These are phyloP conservation scores for Molanna angustata DNA, from an alignment of 2,888 invertebrate species.

Conservation along the genomic window DNA sequence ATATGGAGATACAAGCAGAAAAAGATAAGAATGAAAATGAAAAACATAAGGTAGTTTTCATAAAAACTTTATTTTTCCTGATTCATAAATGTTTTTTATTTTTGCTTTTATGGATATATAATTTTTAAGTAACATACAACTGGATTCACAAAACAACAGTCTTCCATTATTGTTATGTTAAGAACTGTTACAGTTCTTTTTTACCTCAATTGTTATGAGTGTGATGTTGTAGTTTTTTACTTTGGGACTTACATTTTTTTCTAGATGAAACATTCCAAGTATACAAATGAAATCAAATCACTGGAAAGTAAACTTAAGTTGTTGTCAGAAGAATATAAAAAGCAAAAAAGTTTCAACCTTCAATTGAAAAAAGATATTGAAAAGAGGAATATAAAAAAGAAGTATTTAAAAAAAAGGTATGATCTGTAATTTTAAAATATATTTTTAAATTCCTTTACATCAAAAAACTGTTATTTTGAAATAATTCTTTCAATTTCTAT, in stretches of 20 bases:
- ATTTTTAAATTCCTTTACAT: too few relatives aligned
- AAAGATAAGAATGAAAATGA: constrained; percentile 15
- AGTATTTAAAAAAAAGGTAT: constrained; percentile 48
- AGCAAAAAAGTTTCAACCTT: constrained; percentile 58
- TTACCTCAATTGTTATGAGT: not conserved
- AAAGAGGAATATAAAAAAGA: constrained; percentile 43
- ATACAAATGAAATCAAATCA: constrained; percentile 39
- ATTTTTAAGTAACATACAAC: too few relatives aligned
- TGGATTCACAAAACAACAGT: not conserved
- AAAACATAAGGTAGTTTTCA: constrained; percentile 5
- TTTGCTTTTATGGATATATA: not conserved
- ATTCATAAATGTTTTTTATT: not conserved
- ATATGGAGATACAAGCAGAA: constrained; percentile 6
- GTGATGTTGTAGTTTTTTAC: not conserved
- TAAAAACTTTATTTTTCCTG: not conserved
- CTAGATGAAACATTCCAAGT: constrained; percentile 43
- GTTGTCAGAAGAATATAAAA: constrained; percentile 49
- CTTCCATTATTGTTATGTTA: not conserved
- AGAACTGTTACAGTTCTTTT: not conserved
- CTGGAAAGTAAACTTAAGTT: constrained; percentile 52
- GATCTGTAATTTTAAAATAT: constrained; percentile 43
- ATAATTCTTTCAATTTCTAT: too few relatives aligned
- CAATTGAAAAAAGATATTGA: constrained; percentile 63
- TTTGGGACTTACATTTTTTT: constrained; percentile 13
- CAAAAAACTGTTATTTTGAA: constrained; percentile 12